Conservation (phyloP, 2,797 vertebrate species). For the Gymnoscopelus microlampas region DNA sequence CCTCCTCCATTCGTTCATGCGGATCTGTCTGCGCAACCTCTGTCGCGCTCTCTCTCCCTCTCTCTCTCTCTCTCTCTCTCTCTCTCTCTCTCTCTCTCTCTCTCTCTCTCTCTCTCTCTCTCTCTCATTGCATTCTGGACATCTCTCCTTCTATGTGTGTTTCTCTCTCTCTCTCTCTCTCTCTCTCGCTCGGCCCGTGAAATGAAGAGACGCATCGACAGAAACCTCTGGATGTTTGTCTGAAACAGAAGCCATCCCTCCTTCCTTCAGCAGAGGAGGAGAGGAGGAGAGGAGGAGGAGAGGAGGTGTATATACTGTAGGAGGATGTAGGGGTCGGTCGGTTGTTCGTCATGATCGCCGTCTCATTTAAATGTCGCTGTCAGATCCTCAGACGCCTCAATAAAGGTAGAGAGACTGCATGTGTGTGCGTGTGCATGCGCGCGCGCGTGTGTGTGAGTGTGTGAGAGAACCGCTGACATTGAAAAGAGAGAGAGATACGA, state of each 20-base stretch:
- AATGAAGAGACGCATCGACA: not conserved
- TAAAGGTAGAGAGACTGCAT: constrained; percentile 88
- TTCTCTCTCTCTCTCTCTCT: not conserved
- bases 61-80: not conserved
- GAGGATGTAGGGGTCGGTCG: constrained; percentile 52
- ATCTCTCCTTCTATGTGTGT: not conserved
- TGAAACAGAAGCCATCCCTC: no score
- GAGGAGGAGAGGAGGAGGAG: constrained; percentile 20
- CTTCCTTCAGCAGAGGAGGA: not conserved
- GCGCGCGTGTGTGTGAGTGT: constrained; percentile 15
- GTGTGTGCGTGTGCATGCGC: constrained; percentile 29
- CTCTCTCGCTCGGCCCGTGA: not conserved
- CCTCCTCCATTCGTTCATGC: not conserved
- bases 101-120: constrained; percentile 30
- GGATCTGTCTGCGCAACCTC: not conserved
- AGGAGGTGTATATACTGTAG: constrained; percentile 45
- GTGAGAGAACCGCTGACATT: not conserved
- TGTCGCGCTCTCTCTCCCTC: not conserved
- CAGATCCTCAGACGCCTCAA: constrained; percentile 96
- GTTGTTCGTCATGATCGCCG: constrained; percentile 92
- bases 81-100: no score
- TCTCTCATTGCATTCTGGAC: constrained; percentile 50
- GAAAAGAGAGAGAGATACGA: no score
- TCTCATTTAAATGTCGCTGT: constrained; percentile 99
- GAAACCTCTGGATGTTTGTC: constrained; percentile 26